Conservation (phyloP, 30 jellyfish, hydroid and myxozoan genomes). For the Hydra vulgaris region DNA sequence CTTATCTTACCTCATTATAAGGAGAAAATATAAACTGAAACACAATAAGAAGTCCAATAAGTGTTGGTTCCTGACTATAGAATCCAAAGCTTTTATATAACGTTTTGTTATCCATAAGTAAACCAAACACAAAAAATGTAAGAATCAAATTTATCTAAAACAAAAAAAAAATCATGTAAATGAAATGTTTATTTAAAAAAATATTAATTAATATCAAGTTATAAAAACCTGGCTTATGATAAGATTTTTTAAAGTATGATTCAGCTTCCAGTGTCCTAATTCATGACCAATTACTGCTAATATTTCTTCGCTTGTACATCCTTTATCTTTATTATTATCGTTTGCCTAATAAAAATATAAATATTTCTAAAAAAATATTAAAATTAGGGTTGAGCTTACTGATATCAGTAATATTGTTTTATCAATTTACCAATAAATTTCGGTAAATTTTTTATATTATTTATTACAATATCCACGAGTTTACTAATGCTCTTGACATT, state of each 20-base stretch:
- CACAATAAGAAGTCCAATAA: constrained; percentile 77
- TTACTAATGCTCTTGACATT: too few species aligned
- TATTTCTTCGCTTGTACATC: constrained; percentile 80
- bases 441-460: too few species aligned
- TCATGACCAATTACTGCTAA: constrained; percentile 94
- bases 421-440: too few species aligned
- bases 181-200: too few species aligned
- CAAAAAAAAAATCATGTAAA: constrained; percentile 7
- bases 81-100: constrained; percentile 88
- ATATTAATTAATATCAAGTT: too few species aligned
- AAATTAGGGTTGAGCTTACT: too few species aligned
- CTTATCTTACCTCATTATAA: constrained; percentile 53
- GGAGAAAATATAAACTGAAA: constrained; percentile 92
- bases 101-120: constrained; percentile 63
- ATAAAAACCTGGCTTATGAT: constrained; percentile 62
- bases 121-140: constrained; percentile 85
- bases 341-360: background rate
- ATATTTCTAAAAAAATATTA: background rate
- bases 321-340: constrained; percentile 27
- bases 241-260: constrained; percentile 67
- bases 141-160: constrained; percentile 67
- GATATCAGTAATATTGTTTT: too few species aligned
- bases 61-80: constrained; percentile 50
- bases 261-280: constrained; percentile 93
- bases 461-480: too few species aligned